Evolutionary conservation across 2,113 vertebrate genomes (phyloP).

Genomic region (Serinus canaria): DNA sequence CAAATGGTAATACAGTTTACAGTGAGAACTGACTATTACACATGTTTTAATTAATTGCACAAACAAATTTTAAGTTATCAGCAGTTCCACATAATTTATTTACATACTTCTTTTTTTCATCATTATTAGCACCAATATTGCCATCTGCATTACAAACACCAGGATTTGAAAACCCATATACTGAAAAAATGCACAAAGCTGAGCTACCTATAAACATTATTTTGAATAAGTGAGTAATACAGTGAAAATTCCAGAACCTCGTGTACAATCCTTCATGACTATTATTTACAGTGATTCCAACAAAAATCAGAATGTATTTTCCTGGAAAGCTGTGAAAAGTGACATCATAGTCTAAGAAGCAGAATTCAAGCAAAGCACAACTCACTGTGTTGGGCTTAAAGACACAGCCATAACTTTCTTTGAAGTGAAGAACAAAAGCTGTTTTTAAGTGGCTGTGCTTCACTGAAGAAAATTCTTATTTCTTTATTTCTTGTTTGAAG

Average conservation of each 20-base stretch:
- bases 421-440: neutral
- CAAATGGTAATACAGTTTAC: neutral
- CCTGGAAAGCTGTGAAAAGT: neutral
- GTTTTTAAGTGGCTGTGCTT: neutral
- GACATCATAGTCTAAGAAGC: neutral
- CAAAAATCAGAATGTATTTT: neutral
- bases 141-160: neutral
- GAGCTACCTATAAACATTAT: neutral
- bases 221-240: neutral
- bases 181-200: neutral
- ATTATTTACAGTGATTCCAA: neutral
- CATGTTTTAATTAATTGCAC: neutral
- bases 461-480: neutral
- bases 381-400: neutral
- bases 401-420: neutral
- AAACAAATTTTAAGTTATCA: neutral
- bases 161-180: conserved; percentile 16
- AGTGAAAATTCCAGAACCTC: neutral
- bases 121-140: neutral
- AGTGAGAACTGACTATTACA: neutral
- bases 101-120: conserved; percentile 28
- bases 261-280: neutral
- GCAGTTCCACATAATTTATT: neutral
- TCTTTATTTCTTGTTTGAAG: neutral
- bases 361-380: neutral